Percentiles rank a stretch among this genome's conserved stretches.
Evolutionary conservation across 1,140 invertebrate species (phyloP).

Genomic region (Zaprionus vittiger): DNA sequence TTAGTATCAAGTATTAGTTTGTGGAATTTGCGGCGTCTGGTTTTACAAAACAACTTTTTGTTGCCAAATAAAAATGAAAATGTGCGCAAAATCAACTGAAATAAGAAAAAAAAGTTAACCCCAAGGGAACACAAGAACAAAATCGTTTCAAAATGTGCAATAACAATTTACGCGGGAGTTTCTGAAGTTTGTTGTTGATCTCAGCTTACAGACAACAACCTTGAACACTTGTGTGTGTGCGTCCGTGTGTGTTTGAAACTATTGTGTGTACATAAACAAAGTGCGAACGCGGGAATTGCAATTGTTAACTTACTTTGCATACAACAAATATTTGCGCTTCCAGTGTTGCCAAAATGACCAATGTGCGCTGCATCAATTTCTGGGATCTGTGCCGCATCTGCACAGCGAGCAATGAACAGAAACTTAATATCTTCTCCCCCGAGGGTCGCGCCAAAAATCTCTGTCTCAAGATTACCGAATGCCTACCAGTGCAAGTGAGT

Average conservation of each 20-base stretch:
- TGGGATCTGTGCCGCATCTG: slow-evolving; percentile 89
- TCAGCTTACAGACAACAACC: slow-evolving; percentile 41
- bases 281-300: slow-evolving; percentile 29
- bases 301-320: slow-evolving; percentile 8
- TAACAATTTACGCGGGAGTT: slow-evolving; percentile 7
- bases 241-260: not conserved
- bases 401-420: slow-evolving; percentile 87
- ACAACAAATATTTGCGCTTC: not conserved
- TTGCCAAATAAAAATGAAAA: slow-evolving; percentile 35
- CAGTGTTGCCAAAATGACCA: slow-evolving; percentile 85
- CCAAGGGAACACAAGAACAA: not conserved
- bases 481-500: slow-evolving; percentile 87
- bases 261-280: slow-evolving; percentile 49
- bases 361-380: slow-evolving; percentile 88
- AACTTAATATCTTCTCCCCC: slow-evolving; percentile 88
- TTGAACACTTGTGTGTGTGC: slow-evolving; percentile 25
- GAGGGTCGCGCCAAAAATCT: slow-evolving; percentile 88
- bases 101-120: slow-evolving; percentile 10
- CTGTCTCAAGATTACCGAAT: slow-evolving; percentile 87
- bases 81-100: not conserved
- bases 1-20: slow-evolving; percentile 10
- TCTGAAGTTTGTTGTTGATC: slow-evolving; percentile 20
- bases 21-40: slow-evolving; percentile 43
- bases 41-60: slow-evolving; percentile 30
- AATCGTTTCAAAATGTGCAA: slow-evolving; percentile 26